Evolutionary conservation across 2,888 invertebrate species (phyloP).

Genomic region (Polyommatus icarus): DNA sequence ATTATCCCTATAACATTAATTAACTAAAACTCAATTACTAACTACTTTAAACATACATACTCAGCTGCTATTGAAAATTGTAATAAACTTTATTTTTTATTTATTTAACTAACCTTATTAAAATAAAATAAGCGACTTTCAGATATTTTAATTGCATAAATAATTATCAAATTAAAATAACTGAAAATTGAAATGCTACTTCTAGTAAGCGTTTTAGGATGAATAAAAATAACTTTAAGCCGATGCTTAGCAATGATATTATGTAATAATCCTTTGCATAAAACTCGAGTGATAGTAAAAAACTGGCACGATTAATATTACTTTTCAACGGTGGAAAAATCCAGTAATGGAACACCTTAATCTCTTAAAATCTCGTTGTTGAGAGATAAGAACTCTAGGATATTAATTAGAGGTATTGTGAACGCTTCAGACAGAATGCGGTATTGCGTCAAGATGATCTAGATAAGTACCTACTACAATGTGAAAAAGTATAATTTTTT

Average conservation of each 20-base stretch:
- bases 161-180: too few relatives aligned
- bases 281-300: conserved; percentile 21
- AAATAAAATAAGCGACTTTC: too few relatives aligned
- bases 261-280: background rate
- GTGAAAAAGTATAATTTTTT: too few relatives aligned
- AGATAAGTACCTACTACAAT: background rate
- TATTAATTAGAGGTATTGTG: conserved; percentile 65
- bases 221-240: background rate
- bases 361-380: conserved; percentile 65
- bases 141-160: too few relatives aligned
- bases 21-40: too few relatives aligned
- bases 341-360: conserved; percentile 72
- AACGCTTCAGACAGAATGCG: conserved; percentile 43
- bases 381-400: conserved; percentile 68
- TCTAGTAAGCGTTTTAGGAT: too few relatives aligned
- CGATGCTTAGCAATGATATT: background rate
- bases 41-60: too few relatives aligned
- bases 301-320: conserved; percentile 35
- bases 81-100: too few relatives aligned
- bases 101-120: too few relatives aligned
- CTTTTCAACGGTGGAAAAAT: conserved; percentile 44
- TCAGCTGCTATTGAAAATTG: too few relatives aligned
- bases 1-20: too few relatives aligned
- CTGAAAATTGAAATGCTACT: too few relatives aligned
- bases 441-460: background rate